Evolutionary conservation across 1,140 invertebrate genomes (phyloP).

Genomic region (Wasmannia auropunctata): DNA sequence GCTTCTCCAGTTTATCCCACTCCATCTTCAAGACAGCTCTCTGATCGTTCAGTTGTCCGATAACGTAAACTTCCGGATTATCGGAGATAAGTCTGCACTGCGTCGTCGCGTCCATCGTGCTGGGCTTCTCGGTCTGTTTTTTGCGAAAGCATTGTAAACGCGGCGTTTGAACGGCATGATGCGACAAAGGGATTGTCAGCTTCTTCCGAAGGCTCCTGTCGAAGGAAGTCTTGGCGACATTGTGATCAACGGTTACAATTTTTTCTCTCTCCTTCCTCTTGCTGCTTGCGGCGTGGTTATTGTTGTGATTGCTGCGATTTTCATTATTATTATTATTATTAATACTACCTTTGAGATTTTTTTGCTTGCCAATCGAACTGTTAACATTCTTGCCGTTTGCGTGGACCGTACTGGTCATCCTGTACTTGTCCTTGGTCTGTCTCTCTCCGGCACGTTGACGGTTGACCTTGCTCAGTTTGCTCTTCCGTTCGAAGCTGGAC

Average conservation of each 20-base stretch:
- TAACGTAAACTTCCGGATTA: conserved; percentile 29
- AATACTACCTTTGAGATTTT: conserved; percentile 25
- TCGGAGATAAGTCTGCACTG: conserved; percentile 75
- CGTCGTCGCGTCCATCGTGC: conserved; percentile 69
- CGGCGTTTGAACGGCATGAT: neutral
- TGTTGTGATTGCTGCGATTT: neutral
- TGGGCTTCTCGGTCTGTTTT: conserved; percentile 29
- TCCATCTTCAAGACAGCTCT: conserved; percentile 69
- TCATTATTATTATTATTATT: neutral
- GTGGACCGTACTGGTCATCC: conserved; percentile 32
- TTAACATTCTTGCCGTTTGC: neutral
- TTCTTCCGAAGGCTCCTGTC: conserved; percentile 25
- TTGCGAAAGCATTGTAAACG: conserved; percentile 19
- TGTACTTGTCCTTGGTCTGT: neutral
- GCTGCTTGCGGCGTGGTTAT: neutral
- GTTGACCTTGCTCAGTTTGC: conserved; percentile 43
- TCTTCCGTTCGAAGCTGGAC: conserved; percentile 36
- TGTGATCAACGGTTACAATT: neutral
- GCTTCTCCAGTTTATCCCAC: conserved; percentile 74
- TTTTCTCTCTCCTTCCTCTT: neutral
- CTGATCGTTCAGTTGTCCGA: conserved; percentile 52
- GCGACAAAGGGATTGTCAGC: neutral
- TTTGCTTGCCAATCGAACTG: neutral
- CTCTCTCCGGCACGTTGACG: conserved; percentile 38
- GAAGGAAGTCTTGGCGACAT: neutral